Base-by-base conservation (phyloP, 2,797 vertebrate genomes). In the Anableps anableps region DNA sequence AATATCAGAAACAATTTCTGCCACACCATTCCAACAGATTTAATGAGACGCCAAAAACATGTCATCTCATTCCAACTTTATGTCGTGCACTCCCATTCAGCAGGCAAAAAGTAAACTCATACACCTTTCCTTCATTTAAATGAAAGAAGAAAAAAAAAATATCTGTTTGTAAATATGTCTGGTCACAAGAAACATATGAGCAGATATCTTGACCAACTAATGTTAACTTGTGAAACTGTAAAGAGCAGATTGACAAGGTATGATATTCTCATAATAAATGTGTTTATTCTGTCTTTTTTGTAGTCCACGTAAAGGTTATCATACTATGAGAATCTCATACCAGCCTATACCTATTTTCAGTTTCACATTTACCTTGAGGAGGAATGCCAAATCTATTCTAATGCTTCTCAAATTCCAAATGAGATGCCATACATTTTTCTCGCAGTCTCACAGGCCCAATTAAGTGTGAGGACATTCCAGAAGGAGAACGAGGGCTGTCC, bases 341-440 rank as follows among this genome's bases (percentile, higher is more conserved):
- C 23, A 43, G 26, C 66, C 38, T 6, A 14, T 70, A 17, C 38
- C 38, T n/a, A 58, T n/a, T 74, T 80, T 71, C 13, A 62, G 72
- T 74, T 58, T 26, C 1, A 1, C 0, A 23, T 51, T 47, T 55
- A 48, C 36, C 47, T 41, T 77, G 80, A 66, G 36, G 53, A 10
- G 55, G 75, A 81, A 79, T 8, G 86, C 53, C 68, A 73, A 81
- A 86, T 89, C 77, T 68, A 76, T 83, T 88, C 76, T 43, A 73
- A 80, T 58, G 60, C 43, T 64, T 76, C 72, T 70, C 34, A 80
- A 79, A 83, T 91, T 84, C 83, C 84, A 82, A 72, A 79, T 51
- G 31, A 83, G 78, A 84, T 73, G 82, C 78, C 75, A 41, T 0
- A 19, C 87, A 88, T 92, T 77, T 82, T 88, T 92, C 83, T 85